phyloP scores from a whole-genome alignment of 1,140 invertebrate species.

The Zaprionus ghesquierei region DNA sequence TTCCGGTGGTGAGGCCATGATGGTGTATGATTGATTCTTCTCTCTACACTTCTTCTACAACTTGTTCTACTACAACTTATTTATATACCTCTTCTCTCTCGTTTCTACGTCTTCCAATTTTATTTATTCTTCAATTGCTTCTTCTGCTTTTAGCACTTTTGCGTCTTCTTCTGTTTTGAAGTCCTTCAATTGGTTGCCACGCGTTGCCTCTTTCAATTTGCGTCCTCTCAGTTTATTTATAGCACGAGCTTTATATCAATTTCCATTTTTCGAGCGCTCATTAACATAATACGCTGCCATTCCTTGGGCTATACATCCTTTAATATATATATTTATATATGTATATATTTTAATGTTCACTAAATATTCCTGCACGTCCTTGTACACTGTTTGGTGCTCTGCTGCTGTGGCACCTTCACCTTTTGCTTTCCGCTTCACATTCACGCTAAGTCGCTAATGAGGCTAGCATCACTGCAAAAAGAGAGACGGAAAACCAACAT shows the following conservation, averaged over 20 bases:
- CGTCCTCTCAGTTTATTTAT: slow-evolving; percentile 24
- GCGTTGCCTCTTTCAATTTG: slow-evolving; percentile 25
- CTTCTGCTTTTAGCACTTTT: background rate
- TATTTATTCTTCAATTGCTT: background rate
- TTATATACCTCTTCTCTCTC: too few relatives aligned
- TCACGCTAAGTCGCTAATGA: slow-evolving; percentile 72
- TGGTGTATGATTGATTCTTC: slow-evolving; percentile 8
- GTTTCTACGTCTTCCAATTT: background rate
- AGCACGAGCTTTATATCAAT: slow-evolving; percentile 49
- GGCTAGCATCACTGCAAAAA: slow-evolving; percentile 61
- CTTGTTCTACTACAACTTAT: background rate
- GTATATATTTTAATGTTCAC: slow-evolving; percentile 7
- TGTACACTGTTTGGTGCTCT: slow-evolving; percentile 38
- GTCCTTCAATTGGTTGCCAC: background rate
- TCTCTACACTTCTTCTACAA: background rate
- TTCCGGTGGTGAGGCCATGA: slow-evolving; percentile 92
- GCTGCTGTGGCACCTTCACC: slow-evolving; percentile 34
- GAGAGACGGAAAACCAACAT: slow-evolving; percentile 20
- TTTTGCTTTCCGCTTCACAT: slow-evolving; percentile 11
- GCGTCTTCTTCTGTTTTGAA: background rate
- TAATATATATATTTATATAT: slow-evolving; percentile 42
- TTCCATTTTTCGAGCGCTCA: slow-evolving; percentile 49
- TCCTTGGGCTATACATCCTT: slow-evolving; percentile 5
- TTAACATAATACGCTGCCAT: slow-evolving; percentile 37
- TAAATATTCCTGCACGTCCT: background rate